Percentiles rank a stretch among this genome's conserved stretches.
Conservation (phyloP, 2,888 invertebrate species). For the Rutpela maculata region DNA sequence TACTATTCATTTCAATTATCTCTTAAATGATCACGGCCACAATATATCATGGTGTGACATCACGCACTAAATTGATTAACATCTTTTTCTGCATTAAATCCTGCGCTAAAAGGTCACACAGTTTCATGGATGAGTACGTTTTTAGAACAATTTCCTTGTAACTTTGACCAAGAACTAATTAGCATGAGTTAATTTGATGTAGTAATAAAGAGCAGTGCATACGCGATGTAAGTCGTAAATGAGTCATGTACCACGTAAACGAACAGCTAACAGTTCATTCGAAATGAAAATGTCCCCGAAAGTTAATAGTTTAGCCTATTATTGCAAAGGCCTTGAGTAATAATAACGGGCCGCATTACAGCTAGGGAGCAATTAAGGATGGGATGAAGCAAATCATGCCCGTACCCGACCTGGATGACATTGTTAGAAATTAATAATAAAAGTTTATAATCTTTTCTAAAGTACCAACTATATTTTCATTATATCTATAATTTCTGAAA, state of each 20-base stretch:
- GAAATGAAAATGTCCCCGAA: constrained; percentile 41
- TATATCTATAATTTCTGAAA: too few species aligned
- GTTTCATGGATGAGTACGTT: constrained; percentile 45
- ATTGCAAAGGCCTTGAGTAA: constrained; percentile 32
- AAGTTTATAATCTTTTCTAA: too few species aligned
- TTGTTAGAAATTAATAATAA: background rate
- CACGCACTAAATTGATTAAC: constrained; percentile 38
- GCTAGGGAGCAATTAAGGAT: constrained; percentile 37
- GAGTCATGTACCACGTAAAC: constrained; percentile 41
- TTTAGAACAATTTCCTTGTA: constrained; percentile 48
- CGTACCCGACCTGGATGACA: background rate
- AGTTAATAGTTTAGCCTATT: constrained; percentile 38
- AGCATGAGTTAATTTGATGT: constrained; percentile 32
- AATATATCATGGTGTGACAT: constrained; percentile 33
- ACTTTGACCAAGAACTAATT: constrained; percentile 49
- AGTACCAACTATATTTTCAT: too few species aligned
- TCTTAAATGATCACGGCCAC: constrained; percentile 18
- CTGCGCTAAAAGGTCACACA: constrained; percentile 30
- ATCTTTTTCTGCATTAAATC: constrained; percentile 32
- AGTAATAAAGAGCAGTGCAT: constrained; percentile 15
- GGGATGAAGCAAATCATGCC: background rate
- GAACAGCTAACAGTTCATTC: constrained; percentile 28
- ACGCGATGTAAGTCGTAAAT: constrained; percentile 32
- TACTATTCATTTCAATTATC: constrained; percentile 32
- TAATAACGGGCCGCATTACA: constrained; percentile 25